These are phyloP conservation scores for Poeciliopsis turrubarensis DNA, from an alignment of 2,113 vertebrate species.

Conservation along the genomic window DNA sequence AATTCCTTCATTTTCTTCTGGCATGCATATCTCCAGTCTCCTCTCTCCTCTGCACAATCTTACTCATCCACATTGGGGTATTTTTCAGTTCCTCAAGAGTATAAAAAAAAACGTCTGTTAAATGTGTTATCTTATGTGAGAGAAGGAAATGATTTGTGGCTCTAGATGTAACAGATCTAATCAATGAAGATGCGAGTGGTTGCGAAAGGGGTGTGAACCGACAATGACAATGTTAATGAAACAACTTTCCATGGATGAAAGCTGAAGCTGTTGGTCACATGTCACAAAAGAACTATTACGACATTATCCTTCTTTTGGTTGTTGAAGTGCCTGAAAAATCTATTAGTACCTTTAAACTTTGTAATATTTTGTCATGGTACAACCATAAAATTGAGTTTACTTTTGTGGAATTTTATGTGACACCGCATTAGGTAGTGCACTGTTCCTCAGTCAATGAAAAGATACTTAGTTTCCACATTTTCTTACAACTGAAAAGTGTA, in stretches of 20 bases:
- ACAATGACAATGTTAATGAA: slow-evolving; percentile 31
- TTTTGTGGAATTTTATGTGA: no score
- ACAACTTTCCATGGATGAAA: slow-evolving; percentile 31
- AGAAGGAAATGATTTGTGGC: slow-evolving; percentile 23
- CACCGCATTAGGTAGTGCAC: no score
- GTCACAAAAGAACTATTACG: slow-evolving; percentile 36
- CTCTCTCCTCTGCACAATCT: background rate
- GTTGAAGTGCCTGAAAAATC: background rate
- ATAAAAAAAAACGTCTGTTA: slow-evolving; percentile 4
- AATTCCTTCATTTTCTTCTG: background rate
- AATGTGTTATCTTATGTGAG: slow-evolving; percentile 4
- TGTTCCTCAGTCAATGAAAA: no score
- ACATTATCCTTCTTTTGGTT: slow-evolving; percentile 8
- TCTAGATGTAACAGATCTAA: slow-evolving; percentile 36
- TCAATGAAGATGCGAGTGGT: slow-evolving; percentile 40
- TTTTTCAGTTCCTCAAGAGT: background rate
- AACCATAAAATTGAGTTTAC: background rate
- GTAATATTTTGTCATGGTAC: background rate
- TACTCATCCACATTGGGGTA: background rate
- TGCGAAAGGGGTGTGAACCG: slow-evolving; percentile 19
- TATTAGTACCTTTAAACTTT: background rate
- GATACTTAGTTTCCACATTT: no score
- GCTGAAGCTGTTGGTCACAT: slow-evolving; percentile 47
- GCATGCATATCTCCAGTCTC: background rate
- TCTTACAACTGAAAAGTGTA: no score